phyloP scores from a whole-genome alignment of 1,140 invertebrate species.

The Heliothis virescens region DNA sequence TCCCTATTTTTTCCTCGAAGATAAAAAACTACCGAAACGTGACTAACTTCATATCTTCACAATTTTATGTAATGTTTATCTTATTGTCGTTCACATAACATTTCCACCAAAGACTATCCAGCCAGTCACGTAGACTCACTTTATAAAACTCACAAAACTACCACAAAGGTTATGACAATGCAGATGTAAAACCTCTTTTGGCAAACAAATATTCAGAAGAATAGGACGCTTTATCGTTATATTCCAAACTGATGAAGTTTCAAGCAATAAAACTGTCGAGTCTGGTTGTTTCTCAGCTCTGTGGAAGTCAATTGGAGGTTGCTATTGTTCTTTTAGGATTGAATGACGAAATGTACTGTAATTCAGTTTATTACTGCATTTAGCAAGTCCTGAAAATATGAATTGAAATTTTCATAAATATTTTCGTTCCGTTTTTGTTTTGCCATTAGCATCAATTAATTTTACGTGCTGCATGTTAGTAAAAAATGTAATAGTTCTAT shows the following conservation, averaged over 20 bases:
- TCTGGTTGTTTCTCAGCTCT: constrained; percentile 8
- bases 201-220: constrained; percentile 18
- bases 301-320: neutral
- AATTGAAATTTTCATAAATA: too few relatives aligned
- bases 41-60: too few relatives aligned
- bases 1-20: too few relatives aligned
- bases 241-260: constrained; percentile 8
- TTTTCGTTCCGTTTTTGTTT: too few relatives aligned
- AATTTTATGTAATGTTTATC: too few relatives aligned
- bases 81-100: too few relatives aligned
- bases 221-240: neutral
- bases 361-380: neutral
- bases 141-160: neutral
- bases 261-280: neutral
- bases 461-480: too few relatives aligned
- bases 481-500: too few relatives aligned
- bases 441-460: too few relatives aligned
- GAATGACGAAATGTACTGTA: neutral
- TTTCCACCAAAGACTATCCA: too few relatives aligned
- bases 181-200: neutral
- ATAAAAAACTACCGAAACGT: too few relatives aligned
- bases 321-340: constrained; percentile 13
- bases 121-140: neutral
- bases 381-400: too few relatives aligned
- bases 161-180: neutral